Evolutionary conservation across 2,113 vertebrate species (phyloP), one percentile per base, ranked within the genome.

Genomic region (Heteronetta atricapilla): DNA sequence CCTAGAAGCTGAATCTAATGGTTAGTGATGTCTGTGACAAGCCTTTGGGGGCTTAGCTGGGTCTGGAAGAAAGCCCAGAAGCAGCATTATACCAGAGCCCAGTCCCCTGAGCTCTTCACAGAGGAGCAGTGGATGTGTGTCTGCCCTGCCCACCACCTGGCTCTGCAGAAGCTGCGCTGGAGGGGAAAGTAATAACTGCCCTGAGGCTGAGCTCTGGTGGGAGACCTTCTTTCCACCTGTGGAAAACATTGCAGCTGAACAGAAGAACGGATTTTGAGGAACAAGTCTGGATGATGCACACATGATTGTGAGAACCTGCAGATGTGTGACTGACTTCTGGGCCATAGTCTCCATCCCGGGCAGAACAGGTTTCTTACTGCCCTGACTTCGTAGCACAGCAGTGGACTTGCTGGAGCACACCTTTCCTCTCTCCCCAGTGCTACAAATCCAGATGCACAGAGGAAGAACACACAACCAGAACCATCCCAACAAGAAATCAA

Each of bases 91-190:
- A 12, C 13, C 8, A 3, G 0, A 4, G 20, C 8, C n/a, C 33
- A 36, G 22, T n/a, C 59, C 56, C 15, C 0, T 0, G 20, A 34
- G 36, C 42, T 44, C 40, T 33, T 63, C 56, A 7, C 26, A 10
- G n/a, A 18, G 22, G 15, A 70, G 19, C 0, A 0, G n/a, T 36
- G 13, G 26, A 11, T 16, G 21, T 1, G 0, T 42, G 40, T 26
- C 25, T 33, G 25, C 14, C 38, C 15, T 3, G 4, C 2, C 0
- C 59, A 19, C 40, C 1, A 1, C 16, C 8, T 28, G 10, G 33
- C 74, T 19, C 33, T 59, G 19, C 3, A 2, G 6, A 44, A 21
- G 42, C 21, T 33, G 44, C 42, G 13, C 69, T 53, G 31, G 14
- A 7, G 9, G 40, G 10, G 40, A 25, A 34, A 10, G 33, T 18